Evolutionary conservation across 2,888 invertebrate genomes (phyloP).

Genomic region (Athetis lepigone): DNA sequence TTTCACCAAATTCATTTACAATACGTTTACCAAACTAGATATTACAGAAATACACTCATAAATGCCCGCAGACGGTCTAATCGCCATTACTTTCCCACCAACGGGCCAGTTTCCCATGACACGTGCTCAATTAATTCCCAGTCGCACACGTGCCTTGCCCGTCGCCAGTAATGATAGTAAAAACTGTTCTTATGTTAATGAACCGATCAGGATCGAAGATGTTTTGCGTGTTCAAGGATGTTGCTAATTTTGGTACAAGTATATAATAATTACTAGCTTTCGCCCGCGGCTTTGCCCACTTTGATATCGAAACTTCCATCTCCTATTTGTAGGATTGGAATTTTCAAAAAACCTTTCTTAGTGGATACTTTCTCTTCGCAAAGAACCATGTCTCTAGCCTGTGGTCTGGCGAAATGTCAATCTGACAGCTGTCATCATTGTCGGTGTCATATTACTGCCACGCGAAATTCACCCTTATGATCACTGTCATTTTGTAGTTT

Average conservation of each 20-base stretch:
- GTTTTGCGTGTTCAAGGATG: background rate
- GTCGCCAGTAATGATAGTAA: conserved; percentile 58
- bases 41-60: background rate
- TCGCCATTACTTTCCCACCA: conserved; percentile 47
- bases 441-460: too few relatives aligned
- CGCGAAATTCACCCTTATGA: too few relatives aligned
- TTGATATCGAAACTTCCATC: too few relatives aligned
- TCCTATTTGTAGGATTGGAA: too few relatives aligned
- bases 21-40: background rate
- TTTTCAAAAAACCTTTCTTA: too few relatives aligned
- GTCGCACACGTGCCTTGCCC: conserved; percentile 49
- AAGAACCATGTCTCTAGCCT: too few relatives aligned
- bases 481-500: too few relatives aligned
- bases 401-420: too few relatives aligned
- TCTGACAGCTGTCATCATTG: too few relatives aligned
- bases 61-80: conserved; percentile 24
- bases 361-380: too few relatives aligned
- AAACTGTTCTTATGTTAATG: conserved; percentile 42
- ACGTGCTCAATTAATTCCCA: conserved; percentile 58
- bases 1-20: conserved; percentile 1
- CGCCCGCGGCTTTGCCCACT: too few relatives aligned
- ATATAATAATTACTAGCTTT: too few relatives aligned
- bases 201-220: conserved; percentile 14
- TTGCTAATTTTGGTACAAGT: conserved; percentile 8
- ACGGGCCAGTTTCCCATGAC: conserved; percentile 43